These are phyloP conservation scores for Pterostichus niger DNA, from an alignment of 2,888 invertebrate genomes.

Conservation along the genomic window DNA sequence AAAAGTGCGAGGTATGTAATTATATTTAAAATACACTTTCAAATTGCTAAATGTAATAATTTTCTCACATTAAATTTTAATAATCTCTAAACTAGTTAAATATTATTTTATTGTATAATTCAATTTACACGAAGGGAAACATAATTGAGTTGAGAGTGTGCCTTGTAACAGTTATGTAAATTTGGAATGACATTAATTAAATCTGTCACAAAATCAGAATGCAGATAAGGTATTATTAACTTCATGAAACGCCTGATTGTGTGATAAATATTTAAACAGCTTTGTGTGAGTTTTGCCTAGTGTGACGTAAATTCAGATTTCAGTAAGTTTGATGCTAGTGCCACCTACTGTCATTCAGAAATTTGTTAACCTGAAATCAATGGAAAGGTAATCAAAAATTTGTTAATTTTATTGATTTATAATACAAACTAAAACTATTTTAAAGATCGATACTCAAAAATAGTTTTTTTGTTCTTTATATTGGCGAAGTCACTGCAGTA, in stretches of 20 bases:
- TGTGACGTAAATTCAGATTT: not conserved
- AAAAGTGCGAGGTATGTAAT: too few species aligned
- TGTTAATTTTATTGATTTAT: slow-evolving; percentile 41
- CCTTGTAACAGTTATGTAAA: not conserved
- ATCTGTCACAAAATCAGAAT: not conserved
- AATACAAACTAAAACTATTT: slow-evolving; percentile 23
- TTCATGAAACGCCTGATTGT: slow-evolving; percentile 35
- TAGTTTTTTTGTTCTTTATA: slow-evolving; percentile 29
- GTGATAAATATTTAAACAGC: slow-evolving; percentile 27
- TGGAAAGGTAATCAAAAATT: slow-evolving; percentile 63
- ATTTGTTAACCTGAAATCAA: slow-evolving; percentile 64
- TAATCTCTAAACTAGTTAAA: slow-evolving; percentile 10
- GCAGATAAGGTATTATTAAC: not conserved
- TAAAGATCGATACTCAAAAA: slow-evolving; percentile 46
- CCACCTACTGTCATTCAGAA: slow-evolving; percentile 65
- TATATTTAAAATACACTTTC: not conserved
- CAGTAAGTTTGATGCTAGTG: slow-evolving; percentile 50
- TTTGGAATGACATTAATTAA: not conserved
- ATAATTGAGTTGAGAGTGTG: slow-evolving; percentile 4
- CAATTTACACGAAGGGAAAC: not conserved
- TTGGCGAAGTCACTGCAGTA: slow-evolving; percentile 37
- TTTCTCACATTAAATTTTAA: slow-evolving; percentile 10
- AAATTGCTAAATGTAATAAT: not conserved
- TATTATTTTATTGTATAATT: not conserved
- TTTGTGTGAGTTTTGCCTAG: slow-evolving; percentile 25